Percentiles rank a stretch among this genome's conserved stretches.
Evolutionary conservation across 2,113 vertebrate species (phyloP).

Genomic region (Festucalex cinctus): DNA sequence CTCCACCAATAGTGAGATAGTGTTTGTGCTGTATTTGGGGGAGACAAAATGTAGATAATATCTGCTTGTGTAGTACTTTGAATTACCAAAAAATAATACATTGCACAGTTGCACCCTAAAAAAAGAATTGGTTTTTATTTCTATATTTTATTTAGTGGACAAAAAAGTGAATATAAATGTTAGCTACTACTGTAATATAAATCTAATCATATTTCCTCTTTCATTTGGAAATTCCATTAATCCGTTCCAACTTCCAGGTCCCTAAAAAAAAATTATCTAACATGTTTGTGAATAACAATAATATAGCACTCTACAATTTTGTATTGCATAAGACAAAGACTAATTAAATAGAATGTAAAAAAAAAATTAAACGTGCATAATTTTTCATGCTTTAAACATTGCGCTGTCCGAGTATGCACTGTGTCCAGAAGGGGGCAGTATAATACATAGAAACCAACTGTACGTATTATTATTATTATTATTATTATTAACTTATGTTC

Average conservation of each 20-base stretch:
- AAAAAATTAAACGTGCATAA: too few relatives aligned
- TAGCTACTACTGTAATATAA: neutral
- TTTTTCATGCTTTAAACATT: neutral
- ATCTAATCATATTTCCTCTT: neutral
- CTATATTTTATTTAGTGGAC: neutral
- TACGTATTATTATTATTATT: too few relatives aligned
- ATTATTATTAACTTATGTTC: too few relatives aligned
- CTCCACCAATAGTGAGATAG: conserved; percentile 14
- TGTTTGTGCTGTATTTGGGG: conserved; percentile 19
- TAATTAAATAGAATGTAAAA: too few relatives aligned
- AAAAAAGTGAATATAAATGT: neutral
- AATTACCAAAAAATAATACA: neutral
- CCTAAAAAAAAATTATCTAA: too few relatives aligned
- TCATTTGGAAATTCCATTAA: neutral
- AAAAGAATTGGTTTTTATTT: neutral
- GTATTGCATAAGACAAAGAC: too few relatives aligned
- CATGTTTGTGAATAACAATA: too few relatives aligned
- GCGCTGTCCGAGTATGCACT: neutral
- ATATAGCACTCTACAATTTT: too few relatives aligned
- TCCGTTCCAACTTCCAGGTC: too few relatives aligned
- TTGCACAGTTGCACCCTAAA: neutral
- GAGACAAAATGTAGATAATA: neutral
- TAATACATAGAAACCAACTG: neutral
- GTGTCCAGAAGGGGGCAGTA: neutral
- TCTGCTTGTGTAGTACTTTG: neutral